Base-by-base conservation (phyloP, 2,888 invertebrate genomes). In the Drosophila cognata region DNA sequence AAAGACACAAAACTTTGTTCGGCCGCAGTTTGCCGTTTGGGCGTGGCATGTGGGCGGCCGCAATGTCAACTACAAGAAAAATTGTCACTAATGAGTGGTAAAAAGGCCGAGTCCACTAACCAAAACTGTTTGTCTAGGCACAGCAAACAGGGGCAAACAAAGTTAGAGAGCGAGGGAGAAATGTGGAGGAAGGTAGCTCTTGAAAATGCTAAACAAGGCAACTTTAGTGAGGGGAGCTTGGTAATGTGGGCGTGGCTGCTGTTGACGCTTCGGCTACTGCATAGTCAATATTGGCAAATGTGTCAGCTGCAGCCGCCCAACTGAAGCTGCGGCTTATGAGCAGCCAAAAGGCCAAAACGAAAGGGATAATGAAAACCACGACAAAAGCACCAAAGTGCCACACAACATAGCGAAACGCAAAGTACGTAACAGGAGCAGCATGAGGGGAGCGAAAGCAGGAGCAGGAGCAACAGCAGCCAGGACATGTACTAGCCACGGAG, bases 1-100 rank as follows among this genome's bases (percentile, higher is more conserved):
- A 79, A 67, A 57, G 50, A 58, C 46, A 57, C 58, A 77, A 87
- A 85, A 89, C 71, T 86, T 90, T 74, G 76, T 73, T 78, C 35
- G 29, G 66, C 68, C 59, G 51, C 70, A 58, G 67, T 63, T 77
- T 72, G 74, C 46, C 28, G 55, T 72, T 35, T 67, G 77, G 77
- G 78, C 81, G 78, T 79, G 78, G 68, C 78, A 65, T 56, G 79
- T 79, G 79, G 82, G 79, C 71, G 79, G 58, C 79, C 71, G 62
- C 79, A 90, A 88, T 88, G 88, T 90, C 88, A 88, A 90, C 88
- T 90, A 88, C 88, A 90, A 90, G 91, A 89, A 88, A 88, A 88
- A 88, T 88, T 90, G 91, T 90, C 88, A 88, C 88, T 88, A 88
- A 88, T 90, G 88, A 88, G 88, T 88, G 88, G 88, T 84, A 82